Evolutionary conservation across 2,888 invertebrate genomes (phyloP), one percentile per base, ranked within the genome.

Genomic region (Xylota sylvarum): DNA sequence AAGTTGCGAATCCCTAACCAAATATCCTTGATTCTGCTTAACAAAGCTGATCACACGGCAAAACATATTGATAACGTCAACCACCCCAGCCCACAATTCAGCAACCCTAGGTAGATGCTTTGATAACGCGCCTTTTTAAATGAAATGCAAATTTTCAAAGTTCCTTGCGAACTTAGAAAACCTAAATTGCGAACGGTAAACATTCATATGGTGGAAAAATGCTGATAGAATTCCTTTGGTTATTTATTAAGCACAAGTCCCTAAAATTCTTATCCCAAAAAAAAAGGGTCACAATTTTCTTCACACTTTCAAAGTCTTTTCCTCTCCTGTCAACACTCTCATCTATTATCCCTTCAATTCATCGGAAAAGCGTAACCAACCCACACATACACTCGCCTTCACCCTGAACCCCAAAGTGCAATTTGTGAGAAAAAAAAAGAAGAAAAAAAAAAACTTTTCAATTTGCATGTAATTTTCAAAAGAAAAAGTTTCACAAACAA

Each of bases 401-500:
- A 17, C 40, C 23, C 32, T 35, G 9, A 5, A 37, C 67, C 56
- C 65, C 40, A 10, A 58, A 48, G 27, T 60, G 69, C 69, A 77
- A 77, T 69, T 77, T 77, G 60, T 60, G 46, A 60, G 17, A 10
- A 27, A n/a, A 4, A 56, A 56, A 7, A 30, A 55, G 27, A 56
- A 56, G 9, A 32, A 23, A 23, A 23, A 23, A 52, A 30, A 70
- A 70, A 79, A 70, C 78, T 70, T 70, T 70, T 52, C 70, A 70
- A 79, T 79, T 79, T 79, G 70, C 78, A 64, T 70, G 70, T 23
- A 70, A 56, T 62, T 70, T 46, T 43, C 37, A 2, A 62, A 23
- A 40, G 48, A 35, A 40, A 69, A 69, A 60, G 12, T 62, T 62
- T 27, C 17, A 30, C 27, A 32, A 32, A 32, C 2, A 19, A 5